These are phyloP conservation scores for Sinodicranocentrus sp. DNA, from an alignment of 2,888 invertebrate species.

Conservation along the genomic window DNA sequence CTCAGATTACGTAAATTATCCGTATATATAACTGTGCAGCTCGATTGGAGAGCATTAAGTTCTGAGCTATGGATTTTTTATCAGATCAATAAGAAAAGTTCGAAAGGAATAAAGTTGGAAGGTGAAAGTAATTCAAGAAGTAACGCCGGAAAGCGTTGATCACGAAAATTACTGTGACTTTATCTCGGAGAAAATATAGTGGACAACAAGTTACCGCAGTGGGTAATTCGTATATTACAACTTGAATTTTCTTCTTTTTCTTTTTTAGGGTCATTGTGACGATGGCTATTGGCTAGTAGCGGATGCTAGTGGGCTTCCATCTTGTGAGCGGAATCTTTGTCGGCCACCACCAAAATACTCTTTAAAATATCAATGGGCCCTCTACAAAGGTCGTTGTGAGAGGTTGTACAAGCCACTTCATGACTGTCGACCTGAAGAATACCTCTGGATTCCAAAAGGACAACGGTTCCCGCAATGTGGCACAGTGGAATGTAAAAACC, in stretches of 20 bases:
- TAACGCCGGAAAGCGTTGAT: constrained; percentile 64
- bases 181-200: constrained; percentile 40
- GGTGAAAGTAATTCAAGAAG: constrained; percentile 61
- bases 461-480: constrained; percentile 76
- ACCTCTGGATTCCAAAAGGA: constrained; percentile 71
- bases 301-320: constrained; percentile 74
- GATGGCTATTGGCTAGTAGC: constrained; percentile 76
- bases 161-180: constrained; percentile 63
- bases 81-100: constrained; percentile 1
- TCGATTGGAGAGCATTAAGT: background rate
- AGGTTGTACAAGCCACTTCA: constrained; percentile 73
- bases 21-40: background rate
- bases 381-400: constrained; percentile 76
- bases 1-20: constrained; percentile 8
- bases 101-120: constrained; percentile 23
- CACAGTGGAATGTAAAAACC: constrained; percentile 72
- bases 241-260: constrained; percentile 9
- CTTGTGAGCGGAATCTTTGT: constrained; percentile 76
- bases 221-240: background rate
- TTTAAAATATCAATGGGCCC: constrained; percentile 75
- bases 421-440: constrained; percentile 76
- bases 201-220: background rate
- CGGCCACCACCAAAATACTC: constrained; percentile 75
- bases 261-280: constrained; percentile 74
- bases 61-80: background rate